These are phyloP conservation scores for Paradoxurus hermaphroditus DNA, from an alignment of 2,113 vertebrate genomes.

Conservation along the genomic window DNA sequence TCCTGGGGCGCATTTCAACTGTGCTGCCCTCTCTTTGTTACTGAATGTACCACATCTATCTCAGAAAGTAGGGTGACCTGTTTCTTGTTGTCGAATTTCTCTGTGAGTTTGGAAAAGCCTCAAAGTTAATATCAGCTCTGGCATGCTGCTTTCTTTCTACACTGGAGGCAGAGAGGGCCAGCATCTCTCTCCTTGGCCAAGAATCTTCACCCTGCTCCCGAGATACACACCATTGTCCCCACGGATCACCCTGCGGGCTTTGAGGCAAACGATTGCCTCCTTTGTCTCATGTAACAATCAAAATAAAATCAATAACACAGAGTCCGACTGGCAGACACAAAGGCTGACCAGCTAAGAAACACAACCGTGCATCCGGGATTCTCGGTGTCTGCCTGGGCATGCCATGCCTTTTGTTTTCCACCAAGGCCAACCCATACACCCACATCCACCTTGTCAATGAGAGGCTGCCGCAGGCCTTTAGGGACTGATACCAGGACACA, in stretches of 20 bases:
- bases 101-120: slow-evolving; percentile 15
- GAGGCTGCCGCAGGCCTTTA: slow-evolving; percentile 37
- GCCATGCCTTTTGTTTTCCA: background rate
- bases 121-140: background rate
- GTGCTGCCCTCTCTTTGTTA: background rate
- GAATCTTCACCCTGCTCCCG: background rate
- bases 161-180: background rate
- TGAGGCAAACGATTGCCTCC: slow-evolving; percentile 21
- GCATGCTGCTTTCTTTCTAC: background rate
- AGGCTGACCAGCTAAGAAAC: slow-evolving; percentile 57
- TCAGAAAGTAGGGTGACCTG: slow-evolving; percentile 23
- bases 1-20: background rate
- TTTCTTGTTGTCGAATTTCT: background rate
- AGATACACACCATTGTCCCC: background rate
- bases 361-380: background rate
- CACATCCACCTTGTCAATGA: background rate
- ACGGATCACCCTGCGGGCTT: background rate
- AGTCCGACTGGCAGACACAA: slow-evolving; percentile 37
- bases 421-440: background rate
- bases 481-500: background rate
- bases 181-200: background rate
- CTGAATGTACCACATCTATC: background rate
- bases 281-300: slow-evolving; percentile 38
- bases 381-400: background rate
- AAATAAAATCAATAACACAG: slow-evolving; percentile 53